Conservation (phyloP, 2,113 vertebrate genomes). For the Athene cunicularia region DNA sequence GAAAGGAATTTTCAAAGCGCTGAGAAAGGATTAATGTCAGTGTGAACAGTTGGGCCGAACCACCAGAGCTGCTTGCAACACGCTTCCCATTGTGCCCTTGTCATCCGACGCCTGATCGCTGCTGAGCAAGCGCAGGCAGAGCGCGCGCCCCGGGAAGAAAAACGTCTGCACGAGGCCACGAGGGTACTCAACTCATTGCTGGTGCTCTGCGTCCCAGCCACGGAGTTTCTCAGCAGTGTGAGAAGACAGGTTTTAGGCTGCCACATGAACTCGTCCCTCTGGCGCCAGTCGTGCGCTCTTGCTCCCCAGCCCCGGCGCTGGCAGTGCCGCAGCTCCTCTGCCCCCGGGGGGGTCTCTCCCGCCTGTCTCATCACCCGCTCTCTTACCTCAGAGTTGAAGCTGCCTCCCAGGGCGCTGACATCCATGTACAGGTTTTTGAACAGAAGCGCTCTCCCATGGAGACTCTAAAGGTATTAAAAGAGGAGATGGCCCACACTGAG, state of each 20-base stretch:
- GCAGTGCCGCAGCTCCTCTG: not conserved
- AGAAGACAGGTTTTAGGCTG: not conserved
- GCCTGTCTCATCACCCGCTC: accelerated
- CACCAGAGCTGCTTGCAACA: slow-evolving; percentile 15
- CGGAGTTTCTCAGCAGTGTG: not conserved
- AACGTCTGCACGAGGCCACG: accelerated
- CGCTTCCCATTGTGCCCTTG: slow-evolving; percentile 14
- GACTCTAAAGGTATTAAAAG: slow-evolving; percentile 53
- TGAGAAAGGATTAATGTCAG: slow-evolving; percentile 45
- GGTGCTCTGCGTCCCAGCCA: not conserved
- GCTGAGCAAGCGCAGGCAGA: not conserved
- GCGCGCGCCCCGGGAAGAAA: not conserved
- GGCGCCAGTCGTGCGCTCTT: not conserved
- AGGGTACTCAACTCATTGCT: accelerated
- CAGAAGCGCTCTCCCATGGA: slow-evolving; percentile 53
- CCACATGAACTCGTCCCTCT: accelerated
- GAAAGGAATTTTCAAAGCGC: not conserved
- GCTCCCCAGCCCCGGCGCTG: not conserved
- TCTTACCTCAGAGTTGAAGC: slow-evolving; percentile 86
- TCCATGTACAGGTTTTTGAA: slow-evolving; percentile 86
- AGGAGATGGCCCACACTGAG: accelerated
- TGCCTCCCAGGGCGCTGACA: slow-evolving; percentile 75
- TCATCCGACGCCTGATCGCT: not conserved
- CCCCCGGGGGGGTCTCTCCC: not conserved
- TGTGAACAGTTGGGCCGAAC: not conserved